Percentiles rank a stretch among this genome's conserved stretches.
Conservation (phyloP, 2,113 vertebrate species). For the Megaceryle maxima region DNA sequence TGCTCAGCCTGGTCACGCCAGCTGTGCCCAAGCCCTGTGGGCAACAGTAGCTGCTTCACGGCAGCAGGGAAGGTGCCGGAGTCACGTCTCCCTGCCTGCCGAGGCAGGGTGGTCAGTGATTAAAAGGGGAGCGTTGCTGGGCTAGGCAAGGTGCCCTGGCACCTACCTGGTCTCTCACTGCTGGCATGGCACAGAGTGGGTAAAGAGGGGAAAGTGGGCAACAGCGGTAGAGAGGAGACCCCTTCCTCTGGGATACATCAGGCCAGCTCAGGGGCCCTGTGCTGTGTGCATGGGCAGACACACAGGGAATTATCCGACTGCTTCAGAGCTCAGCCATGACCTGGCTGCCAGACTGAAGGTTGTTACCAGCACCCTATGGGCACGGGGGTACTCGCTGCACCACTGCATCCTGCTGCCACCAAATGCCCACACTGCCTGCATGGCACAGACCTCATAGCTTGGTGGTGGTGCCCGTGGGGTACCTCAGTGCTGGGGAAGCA, state of each 20-base stretch:
- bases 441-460: fast-evolving
- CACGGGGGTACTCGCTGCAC: background rate
- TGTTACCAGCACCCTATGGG: fast-evolving
- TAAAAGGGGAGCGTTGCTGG: background rate
- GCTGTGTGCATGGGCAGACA: fast-evolving
- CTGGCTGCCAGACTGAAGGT: background rate
- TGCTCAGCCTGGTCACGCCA: background rate
- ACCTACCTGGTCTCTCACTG: fast-evolving
- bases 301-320: too few species aligned
- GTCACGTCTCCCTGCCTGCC: background rate
- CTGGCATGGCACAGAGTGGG: background rate
- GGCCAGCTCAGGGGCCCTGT: background rate
- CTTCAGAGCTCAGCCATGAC: background rate
- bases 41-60: background rate
- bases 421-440: fast-evolving
- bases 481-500: background rate
- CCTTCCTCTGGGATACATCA: fast-evolving
- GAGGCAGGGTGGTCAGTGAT: background rate
- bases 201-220: background rate
- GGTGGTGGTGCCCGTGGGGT: background rate
- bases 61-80: background rate
- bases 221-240: fast-evolving
- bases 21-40: fast-evolving
- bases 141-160: background rate
- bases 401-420: fast-evolving